Evolutionary conservation across 2,888 invertebrate genomes (phyloP).

Genomic region (Fabriciana adippe): DNA sequence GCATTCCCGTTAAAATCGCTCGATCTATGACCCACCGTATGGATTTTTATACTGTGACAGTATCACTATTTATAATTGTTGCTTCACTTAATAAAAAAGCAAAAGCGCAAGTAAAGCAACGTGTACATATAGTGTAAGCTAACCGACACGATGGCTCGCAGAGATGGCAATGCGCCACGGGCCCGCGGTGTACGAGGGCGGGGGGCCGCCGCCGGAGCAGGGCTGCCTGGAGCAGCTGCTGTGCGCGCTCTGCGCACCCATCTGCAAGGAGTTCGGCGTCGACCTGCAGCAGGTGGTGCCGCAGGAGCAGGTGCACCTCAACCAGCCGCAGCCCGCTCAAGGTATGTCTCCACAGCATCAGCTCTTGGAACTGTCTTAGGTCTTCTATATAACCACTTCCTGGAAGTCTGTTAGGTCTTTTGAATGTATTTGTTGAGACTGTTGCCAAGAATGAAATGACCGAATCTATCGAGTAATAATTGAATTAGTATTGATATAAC

Average conservation of each 20-base stretch:
- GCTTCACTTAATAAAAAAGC: slow-evolving; percentile 12
- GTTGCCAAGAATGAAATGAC: too few relatives aligned
- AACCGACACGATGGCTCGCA: slow-evolving; percentile 42
- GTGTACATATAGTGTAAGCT: too few relatives aligned
- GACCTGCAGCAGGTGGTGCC: slow-evolving; percentile 64
- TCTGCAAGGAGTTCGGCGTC: slow-evolving; percentile 77
- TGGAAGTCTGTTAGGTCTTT: background rate
- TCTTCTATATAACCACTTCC: background rate
- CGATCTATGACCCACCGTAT: too few relatives aligned
- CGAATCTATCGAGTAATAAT: too few relatives aligned
- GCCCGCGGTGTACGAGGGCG: slow-evolving; percentile 61
- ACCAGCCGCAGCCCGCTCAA: slow-evolving; percentile 55
- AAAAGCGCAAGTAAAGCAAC: too few relatives aligned
- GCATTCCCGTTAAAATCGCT: too few relatives aligned
- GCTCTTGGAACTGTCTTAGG: background rate
- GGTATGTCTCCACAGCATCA: slow-evolving; percentile 18
- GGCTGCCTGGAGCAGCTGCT: slow-evolving; percentile 73
- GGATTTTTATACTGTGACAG: too few relatives aligned
- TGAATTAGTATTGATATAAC: too few relatives aligned
- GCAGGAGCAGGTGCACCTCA: slow-evolving; percentile 68
- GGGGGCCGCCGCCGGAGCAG: slow-evolving; percentile 55
- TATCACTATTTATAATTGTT: too few relatives aligned
- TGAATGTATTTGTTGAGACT: background rate
- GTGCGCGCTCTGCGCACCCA: slow-evolving; percentile 73
- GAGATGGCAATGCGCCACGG: slow-evolving; percentile 71